Percentiles rank a stretch among this genome's conserved stretches.
phyloP scores from a whole-genome alignment of 2,888 invertebrate genomes.

The Cepaea hortensis region DNA sequence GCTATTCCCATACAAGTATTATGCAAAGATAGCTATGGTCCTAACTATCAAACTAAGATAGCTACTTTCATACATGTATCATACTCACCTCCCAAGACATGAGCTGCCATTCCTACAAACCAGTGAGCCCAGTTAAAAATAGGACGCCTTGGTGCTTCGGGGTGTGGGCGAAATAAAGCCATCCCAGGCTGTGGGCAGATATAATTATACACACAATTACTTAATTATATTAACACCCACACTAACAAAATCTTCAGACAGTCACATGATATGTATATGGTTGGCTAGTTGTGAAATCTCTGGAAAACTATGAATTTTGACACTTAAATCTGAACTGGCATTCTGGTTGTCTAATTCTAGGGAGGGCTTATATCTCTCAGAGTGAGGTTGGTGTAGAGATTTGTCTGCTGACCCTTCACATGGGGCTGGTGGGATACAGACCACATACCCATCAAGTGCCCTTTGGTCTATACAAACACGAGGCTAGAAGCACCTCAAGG shows the following conservation, averaged over 20 bases:
- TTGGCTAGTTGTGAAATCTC: not conserved
- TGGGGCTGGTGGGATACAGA: no score
- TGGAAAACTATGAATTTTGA: not conserved
- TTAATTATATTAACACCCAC: not conserved
- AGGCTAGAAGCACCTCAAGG: no score
- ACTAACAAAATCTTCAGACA: no score
- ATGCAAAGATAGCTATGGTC: no score
- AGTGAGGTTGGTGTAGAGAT: not conserved
- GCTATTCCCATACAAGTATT: no score
- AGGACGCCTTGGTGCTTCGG: conserved; percentile 54
- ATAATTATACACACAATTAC: not conserved
- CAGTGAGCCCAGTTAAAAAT: conserved; percentile 76
- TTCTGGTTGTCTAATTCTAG: not conserved
- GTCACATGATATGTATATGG: not conserved
- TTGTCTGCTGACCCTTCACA: no score
- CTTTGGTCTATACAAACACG: no score
- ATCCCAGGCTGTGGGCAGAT: conserved; percentile 64
- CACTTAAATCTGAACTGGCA: not conserved
- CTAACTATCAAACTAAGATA: no score
- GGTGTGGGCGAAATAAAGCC: conserved; percentile 58
- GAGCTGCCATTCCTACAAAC: conserved; percentile 72
- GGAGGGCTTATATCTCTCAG: not conserved
- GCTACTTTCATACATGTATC: not conserved
- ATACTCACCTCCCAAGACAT: conserved; percentile 70
- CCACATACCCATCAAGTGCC: no score